Evolutionary conservation across 2,888 invertebrate species (phyloP).

Genomic region (Caprella mutica): DNA sequence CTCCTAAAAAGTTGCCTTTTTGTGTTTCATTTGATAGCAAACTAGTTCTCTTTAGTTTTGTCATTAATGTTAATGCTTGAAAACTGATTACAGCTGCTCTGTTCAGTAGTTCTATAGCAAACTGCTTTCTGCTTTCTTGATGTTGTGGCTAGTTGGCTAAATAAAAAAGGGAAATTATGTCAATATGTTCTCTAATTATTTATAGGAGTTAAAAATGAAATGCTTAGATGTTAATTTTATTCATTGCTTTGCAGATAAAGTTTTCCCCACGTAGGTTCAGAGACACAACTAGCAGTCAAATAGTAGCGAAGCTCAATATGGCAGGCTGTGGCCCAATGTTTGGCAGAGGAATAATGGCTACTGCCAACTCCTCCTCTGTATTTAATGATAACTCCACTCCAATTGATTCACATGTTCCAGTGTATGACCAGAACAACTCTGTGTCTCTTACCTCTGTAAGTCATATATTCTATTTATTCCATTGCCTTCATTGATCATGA

Average conservation of each 20-base stretch:
- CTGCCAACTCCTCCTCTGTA: slow-evolving; percentile 5
- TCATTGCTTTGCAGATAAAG: slow-evolving; percentile 42
- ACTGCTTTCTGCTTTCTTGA: too few species aligned
- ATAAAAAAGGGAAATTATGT: too few species aligned
- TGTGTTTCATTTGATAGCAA: too few species aligned
- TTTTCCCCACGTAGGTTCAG: slow-evolving; percentile 55
- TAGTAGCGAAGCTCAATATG: slow-evolving; percentile 17
- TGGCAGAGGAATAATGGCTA: slow-evolving; percentile 18
- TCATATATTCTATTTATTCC: slow-evolving; percentile 2
- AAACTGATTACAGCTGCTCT: too few species aligned
- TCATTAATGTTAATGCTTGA: too few species aligned
- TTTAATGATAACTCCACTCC: slow-evolving; percentile 18
- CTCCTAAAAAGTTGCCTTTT: too few species aligned
- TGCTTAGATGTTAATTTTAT: too few species aligned
- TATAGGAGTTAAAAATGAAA: too few species aligned
- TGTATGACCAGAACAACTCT: slow-evolving; percentile 26
- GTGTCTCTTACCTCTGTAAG: slow-evolving; percentile 30
- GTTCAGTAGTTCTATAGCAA: too few species aligned
- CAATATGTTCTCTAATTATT: too few species aligned
- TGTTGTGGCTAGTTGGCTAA: too few species aligned
- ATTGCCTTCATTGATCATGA: neutral
- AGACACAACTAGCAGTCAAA: slow-evolving; percentile 40
- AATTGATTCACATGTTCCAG: slow-evolving; percentile 18
- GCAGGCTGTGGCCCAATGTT: slow-evolving; percentile 13
- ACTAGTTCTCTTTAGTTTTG: too few species aligned